A percentile compares a stretch with the other conserved stretches of the same genome.
Evolutionary conservation across 2,113 vertebrate genomes (phyloP).

Genomic region (Myotis brandtii): DNA sequence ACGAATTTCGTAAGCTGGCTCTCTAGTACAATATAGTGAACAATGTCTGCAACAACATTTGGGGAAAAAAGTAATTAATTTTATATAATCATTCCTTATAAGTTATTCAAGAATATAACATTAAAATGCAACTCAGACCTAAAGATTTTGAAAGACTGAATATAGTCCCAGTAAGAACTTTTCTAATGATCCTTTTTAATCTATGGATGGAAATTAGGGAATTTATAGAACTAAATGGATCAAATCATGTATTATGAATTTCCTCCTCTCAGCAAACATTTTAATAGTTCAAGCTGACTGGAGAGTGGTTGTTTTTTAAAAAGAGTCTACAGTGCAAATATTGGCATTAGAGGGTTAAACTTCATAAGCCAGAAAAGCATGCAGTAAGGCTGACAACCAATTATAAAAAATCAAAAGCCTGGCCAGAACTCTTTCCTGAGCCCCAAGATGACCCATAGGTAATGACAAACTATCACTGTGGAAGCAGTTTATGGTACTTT

Average conservation of each 20-base stretch:
- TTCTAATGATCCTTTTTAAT: conserved; percentile 45
- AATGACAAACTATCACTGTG: neutral
- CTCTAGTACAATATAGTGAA: neutral
- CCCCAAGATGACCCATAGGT: neutral
- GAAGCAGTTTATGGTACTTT: neutral
- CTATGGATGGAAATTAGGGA: conserved; percentile 4
- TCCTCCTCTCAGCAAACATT: neutral
- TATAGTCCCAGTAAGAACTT: neutral
- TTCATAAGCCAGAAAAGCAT: conserved; percentile 5
- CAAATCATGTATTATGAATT: conserved; percentile 16
- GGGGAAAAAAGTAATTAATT: conserved; percentile 27
- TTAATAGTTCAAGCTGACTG: neutral
- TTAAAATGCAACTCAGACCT: conserved; percentile 17
- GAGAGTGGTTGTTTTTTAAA: neutral
- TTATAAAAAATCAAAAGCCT: neutral
- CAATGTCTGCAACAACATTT: neutral
- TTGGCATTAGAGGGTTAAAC: neutral
- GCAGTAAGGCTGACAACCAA: neutral
- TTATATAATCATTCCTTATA: neutral
- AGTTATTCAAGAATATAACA: neutral
- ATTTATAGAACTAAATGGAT: neutral
- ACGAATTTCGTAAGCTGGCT: too few relatives aligned
- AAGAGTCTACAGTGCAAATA: neutral
- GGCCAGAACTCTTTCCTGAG: neutral
- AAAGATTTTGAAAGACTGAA: conserved; percentile 16